These are phyloP conservation scores for Lophotis ruficrista DNA, from an alignment of 2,113 vertebrate species.

Conservation along the genomic window DNA sequence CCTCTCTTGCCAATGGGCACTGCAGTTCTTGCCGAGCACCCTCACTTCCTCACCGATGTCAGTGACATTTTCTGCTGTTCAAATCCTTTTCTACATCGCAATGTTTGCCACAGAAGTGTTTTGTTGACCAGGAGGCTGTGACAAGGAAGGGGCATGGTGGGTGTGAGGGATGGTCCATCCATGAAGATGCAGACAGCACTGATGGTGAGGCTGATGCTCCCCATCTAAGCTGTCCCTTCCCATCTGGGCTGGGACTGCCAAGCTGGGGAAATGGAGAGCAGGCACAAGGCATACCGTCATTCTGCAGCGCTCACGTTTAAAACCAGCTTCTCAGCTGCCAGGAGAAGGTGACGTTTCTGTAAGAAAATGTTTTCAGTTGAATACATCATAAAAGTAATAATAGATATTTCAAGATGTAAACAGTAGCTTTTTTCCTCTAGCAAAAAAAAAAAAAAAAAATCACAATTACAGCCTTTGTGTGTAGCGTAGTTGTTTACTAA, in stretches of 20 bases:
- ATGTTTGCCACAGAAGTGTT: neutral
- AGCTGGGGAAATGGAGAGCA: neutral
- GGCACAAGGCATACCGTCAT: neutral
- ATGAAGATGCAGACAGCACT: neutral
- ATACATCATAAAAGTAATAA: neutral
- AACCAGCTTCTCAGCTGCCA: neutral
- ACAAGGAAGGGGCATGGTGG: fast-evolving
- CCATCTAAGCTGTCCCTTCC: neutral
- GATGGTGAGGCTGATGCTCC: neutral
- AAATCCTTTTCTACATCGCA: neutral
- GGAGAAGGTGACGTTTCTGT: neutral
- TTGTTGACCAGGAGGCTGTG: neutral
- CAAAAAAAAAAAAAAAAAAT: neutral
- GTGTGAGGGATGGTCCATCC: neutral
- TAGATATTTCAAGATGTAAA: neutral
- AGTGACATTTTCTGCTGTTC: neutral
- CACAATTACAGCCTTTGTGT: neutral
- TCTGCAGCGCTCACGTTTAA: neutral
- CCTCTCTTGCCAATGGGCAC: neutral
- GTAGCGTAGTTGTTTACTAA: neutral
- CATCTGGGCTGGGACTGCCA: neutral
- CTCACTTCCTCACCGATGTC: neutral
- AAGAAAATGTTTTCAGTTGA: conserved; percentile 5
- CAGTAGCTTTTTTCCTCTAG: neutral
- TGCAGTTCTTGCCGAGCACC: neutral